A percentile compares a stretch with the other conserved stretches of the same genome.
Evolutionary conservation across 2,888 invertebrate genomes (phyloP).

Genomic region (Tupiocoris notatus): DNA sequence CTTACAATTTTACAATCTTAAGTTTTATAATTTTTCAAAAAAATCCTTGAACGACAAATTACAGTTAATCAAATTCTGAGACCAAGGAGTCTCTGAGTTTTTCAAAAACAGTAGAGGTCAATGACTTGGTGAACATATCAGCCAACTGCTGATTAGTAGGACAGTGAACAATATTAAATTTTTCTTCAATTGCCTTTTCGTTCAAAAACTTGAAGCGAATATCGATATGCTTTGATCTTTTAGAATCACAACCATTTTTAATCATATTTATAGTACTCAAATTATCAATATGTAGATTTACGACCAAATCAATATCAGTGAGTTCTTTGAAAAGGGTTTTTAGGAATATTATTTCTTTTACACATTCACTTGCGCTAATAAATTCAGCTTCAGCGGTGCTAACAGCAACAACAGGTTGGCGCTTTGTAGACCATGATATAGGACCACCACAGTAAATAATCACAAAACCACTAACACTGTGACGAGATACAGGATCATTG

Average conservation of each 20-base stretch:
- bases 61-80: too few relatives aligned
- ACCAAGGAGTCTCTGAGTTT: constrained; percentile 15
- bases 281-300: constrained; percentile 46
- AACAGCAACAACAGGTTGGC: constrained; percentile 7
- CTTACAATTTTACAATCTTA: too few relatives aligned
- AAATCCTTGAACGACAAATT: too few relatives aligned
- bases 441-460: constrained; percentile 48
- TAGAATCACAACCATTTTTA: constrained; percentile 44
- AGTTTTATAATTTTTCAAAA: too few relatives aligned
- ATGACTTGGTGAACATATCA: constrained; percentile 48
- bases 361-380: constrained; percentile 48
- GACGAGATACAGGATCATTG: constrained; percentile 21
- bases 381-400: constrained; percentile 38
- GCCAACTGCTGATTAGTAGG: constrained; percentile 46
- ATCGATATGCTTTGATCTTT: constrained; percentile 48
- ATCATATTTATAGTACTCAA: constrained; percentile 46
- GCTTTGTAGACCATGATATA: constrained; percentile 47
- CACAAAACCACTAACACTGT: constrained; percentile 37
- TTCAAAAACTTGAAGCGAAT: constrained; percentile 44
- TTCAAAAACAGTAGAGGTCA: constrained; percentile 35
- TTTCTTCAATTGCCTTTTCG: constrained; percentile 14
- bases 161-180: constrained; percentile 44
- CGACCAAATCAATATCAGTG: constrained; percentile 11
- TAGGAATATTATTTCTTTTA: constrained; percentile 48
- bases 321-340: constrained; percentile 48